Percentiles rank a stretch among this genome's conserved stretches.
phyloP scores from a whole-genome alignment of 1,140 invertebrate genomes.

The Elysia chlorotica region DNA sequence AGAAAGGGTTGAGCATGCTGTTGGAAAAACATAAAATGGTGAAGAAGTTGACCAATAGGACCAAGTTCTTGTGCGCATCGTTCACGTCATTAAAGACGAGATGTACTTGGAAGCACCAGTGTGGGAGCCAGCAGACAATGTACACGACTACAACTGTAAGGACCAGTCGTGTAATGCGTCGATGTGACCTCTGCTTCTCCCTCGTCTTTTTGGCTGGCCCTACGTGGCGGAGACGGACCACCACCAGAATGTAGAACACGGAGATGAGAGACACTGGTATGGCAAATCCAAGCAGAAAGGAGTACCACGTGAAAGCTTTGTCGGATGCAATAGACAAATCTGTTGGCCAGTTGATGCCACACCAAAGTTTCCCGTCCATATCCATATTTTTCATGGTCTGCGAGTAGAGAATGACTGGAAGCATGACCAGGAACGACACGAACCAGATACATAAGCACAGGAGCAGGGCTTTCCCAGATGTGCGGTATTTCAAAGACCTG shows the following conservation, averaged over 20 bases:
- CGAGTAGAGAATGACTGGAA: slow-evolving; percentile 90
- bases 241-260: slow-evolving; percentile 94
- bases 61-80: background rate
- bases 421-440: slow-evolving; percentile 67
- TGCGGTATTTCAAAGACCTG: slow-evolving; percentile 73
- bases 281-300: slow-evolving; percentile 89
- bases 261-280: slow-evolving; percentile 90
- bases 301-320: slow-evolving; percentile 70
- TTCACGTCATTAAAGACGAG: slow-evolving; percentile 36
- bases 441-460: slow-evolving; percentile 63
- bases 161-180: slow-evolving; percentile 92
- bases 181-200: slow-evolving; percentile 89
- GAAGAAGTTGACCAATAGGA: slow-evolving; percentile 50
- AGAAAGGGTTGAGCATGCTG: slow-evolving; percentile 78
- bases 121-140: slow-evolving; percentile 94
- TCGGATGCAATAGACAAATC: slow-evolving; percentile 50
- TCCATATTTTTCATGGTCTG: slow-evolving; percentile 60
- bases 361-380: slow-evolving; percentile 35
- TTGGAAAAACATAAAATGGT: slow-evolving; percentile 57
- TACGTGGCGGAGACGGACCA: slow-evolving; percentile 74
- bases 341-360: slow-evolving; percentile 52
- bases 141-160: slow-evolving; percentile 95
- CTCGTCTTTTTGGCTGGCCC: slow-evolving; percentile 72
- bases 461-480: slow-evolving; percentile 54
- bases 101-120: slow-evolving; percentile 81